Conservation (phyloP, 2,113 vertebrate species). For the Channa maculata region DNA sequence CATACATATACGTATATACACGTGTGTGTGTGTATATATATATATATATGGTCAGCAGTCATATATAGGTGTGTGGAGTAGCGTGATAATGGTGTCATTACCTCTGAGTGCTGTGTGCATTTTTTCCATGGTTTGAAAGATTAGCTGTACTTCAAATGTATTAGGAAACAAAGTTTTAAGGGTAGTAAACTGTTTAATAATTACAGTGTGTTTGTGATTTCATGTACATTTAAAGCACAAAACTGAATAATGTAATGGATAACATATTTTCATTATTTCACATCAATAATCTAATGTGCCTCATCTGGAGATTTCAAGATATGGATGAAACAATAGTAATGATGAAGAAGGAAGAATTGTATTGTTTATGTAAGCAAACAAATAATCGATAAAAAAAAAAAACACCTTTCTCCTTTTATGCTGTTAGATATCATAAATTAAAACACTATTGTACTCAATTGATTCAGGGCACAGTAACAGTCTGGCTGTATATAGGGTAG, state of each 20-base stretch:
- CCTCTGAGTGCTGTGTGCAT: no score
- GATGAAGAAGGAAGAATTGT: no score
- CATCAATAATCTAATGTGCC: constrained; percentile 47
- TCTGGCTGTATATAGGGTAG: constrained; percentile 27
- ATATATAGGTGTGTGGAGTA: no score
- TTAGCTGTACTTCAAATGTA: neutral
- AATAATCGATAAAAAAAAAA: no score
- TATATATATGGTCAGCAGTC: no score
- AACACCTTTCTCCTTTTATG: no score
- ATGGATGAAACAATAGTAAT: no score
- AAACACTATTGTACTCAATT: neutral
- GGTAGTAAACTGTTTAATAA: neutral
- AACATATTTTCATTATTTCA: neutral
- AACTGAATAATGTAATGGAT: neutral
- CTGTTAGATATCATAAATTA: neutral
- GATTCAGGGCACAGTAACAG: constrained; percentile 21
- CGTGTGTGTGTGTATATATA: no score
- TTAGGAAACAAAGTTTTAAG: neutral
- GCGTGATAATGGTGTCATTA: no score
- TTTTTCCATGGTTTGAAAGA: no score
- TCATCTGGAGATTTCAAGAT: constrained; percentile 7
- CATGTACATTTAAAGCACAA: neutral
- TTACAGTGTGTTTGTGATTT: neutral
- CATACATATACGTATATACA: no score
- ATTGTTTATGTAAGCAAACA: no score